phyloP scores from a whole-genome alignment of 53 echinoderm and acorn worm species.

The Antedon mediterranea region DNA sequence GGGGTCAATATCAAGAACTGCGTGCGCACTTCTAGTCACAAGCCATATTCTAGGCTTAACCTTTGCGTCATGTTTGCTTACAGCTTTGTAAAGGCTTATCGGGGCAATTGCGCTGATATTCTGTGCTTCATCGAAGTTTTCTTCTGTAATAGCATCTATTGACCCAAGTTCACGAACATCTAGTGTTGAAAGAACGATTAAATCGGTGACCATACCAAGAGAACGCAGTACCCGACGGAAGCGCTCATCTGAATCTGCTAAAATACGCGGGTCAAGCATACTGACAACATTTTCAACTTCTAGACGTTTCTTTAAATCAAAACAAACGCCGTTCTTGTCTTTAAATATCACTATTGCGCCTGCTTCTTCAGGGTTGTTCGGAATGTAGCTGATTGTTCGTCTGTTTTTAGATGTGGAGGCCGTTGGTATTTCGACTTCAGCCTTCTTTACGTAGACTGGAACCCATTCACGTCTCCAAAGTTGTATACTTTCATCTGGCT shows the following conservation, averaged over 20 bases:
- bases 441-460: slow-evolving; percentile 42
- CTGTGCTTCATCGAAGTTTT: slow-evolving; percentile 66
- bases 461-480: slow-evolving; percentile 84
- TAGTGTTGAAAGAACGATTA: slow-evolving; percentile 70
- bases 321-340: slow-evolving; percentile 69
- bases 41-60: slow-evolving; percentile 73
- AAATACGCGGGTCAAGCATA: slow-evolving; percentile 72
- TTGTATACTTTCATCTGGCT: slow-evolving; percentile 78
- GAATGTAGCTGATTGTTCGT: slow-evolving; percentile 34
- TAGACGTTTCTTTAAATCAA: slow-evolving; percentile 72
- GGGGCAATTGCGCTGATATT: slow-evolving; percentile 67
- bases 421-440: slow-evolving; percentile 10
- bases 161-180: slow-evolving; percentile 63
- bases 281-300: slow-evolving; percentile 94
- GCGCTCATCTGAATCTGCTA: slow-evolving; percentile 71
- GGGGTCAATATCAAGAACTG: slow-evolving; percentile 74
- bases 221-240: slow-evolving; percentile 80
- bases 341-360: slow-evolving; percentile 92
- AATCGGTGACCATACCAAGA: slow-evolving; percentile 73
- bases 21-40: slow-evolving; percentile 66
- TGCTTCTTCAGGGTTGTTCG: slow-evolving; percentile 50
- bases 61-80: slow-evolving; percentile 63
- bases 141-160: slow-evolving; percentile 48
- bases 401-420: not conserved
- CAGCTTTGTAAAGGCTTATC: slow-evolving; percentile 65